These are phyloP conservation scores for Cyanistes caeruleus DNA, from an alignment of 2,113 vertebrate species.

Conservation along the genomic window DNA sequence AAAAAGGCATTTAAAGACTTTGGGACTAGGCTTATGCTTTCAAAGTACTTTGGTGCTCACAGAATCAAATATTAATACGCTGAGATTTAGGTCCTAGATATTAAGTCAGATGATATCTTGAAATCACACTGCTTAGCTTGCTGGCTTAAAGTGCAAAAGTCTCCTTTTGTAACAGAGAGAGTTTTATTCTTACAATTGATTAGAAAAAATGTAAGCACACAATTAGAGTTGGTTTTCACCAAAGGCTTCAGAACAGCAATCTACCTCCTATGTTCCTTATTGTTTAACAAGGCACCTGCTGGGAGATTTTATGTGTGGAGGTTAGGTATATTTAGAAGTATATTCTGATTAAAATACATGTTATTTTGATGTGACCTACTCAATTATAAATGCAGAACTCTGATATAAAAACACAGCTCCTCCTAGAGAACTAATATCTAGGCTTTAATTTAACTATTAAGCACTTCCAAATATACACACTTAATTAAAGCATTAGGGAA, in stretches of 20 bases:
- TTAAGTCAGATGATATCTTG: not conserved
- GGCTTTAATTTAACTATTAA: constrained; percentile 27
- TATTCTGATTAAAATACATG: constrained; percentile 38
- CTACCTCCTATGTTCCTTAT: constrained; percentile 32
- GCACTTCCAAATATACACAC: not conserved
- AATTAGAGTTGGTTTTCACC: not conserved
- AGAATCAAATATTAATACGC: constrained; percentile 21
- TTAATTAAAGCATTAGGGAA: constrained; percentile 22
- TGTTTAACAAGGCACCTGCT: constrained; percentile 64
- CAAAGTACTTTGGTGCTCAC: not conserved
- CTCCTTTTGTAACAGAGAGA: not conserved
- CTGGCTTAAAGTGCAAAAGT: not conserved
- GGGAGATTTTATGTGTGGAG: constrained; percentile 18
- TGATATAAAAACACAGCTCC: constrained; percentile 9
- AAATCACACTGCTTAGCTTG: not conserved
- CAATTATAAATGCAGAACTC: constrained; percentile 30
- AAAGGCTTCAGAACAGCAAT: not conserved
- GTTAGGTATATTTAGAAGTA: constrained; percentile 44
- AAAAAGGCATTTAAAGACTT: not conserved
- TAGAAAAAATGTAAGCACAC: not conserved
- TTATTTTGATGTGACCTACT: constrained; percentile 14
- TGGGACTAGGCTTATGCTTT: not conserved
- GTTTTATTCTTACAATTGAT: not conserved
- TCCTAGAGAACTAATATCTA: constrained; percentile 32
- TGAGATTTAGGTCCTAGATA: not conserved